These are phyloP conservation scores for Salpingus planirostris DNA, from an alignment of 2,888 invertebrate genomes.

Conservation along the genomic window DNA sequence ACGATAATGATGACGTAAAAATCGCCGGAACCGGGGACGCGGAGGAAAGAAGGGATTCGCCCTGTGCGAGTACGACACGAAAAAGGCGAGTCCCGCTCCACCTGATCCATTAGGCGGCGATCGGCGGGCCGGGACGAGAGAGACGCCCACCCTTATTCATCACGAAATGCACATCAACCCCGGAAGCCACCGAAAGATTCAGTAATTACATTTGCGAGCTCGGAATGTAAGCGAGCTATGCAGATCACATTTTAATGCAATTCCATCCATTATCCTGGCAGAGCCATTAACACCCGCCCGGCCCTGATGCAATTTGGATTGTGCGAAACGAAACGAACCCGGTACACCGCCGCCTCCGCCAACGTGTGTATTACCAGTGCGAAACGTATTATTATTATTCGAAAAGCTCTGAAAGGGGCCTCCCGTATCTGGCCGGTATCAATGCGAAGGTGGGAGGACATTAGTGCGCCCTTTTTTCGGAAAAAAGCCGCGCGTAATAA, in stretches of 20 bases:
- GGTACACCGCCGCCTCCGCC: constrained; percentile 17
- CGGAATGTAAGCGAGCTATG: constrained; percentile 41
- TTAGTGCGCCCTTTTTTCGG: constrained; percentile 36
- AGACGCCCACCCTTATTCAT: constrained; percentile 20
- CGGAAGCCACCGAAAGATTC: constrained; percentile 35
- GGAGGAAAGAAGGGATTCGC: no score
- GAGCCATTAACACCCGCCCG: constrained; percentile 42
- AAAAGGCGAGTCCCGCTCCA: constrained; percentile 33
- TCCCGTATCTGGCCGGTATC: no score
- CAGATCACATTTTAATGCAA: constrained; percentile 48
- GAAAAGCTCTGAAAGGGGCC: no score
- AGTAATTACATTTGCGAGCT: constrained; percentile 36
- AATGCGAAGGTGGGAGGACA: no score
- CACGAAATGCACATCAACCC: constrained; percentile 22
- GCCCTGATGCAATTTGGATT: constrained; percentile 43
- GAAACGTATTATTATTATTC: no score
- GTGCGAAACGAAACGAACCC: constrained; percentile 33
- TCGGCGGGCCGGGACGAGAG: constrained; percentile 18
- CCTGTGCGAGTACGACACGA: constrained; percentile 28
- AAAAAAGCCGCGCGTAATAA: constrained; percentile 38
- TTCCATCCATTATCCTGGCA: constrained; percentile 46
- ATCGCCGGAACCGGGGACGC: no score
- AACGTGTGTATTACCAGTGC: no score
- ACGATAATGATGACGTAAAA: no score
- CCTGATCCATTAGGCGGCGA: constrained; percentile 37